A percentile compares a stretch with the other conserved stretches of the same genome.
phyloP scores from a whole-genome alignment of 1,140 invertebrate species.

The Macrobrachium nipponense region DNA sequence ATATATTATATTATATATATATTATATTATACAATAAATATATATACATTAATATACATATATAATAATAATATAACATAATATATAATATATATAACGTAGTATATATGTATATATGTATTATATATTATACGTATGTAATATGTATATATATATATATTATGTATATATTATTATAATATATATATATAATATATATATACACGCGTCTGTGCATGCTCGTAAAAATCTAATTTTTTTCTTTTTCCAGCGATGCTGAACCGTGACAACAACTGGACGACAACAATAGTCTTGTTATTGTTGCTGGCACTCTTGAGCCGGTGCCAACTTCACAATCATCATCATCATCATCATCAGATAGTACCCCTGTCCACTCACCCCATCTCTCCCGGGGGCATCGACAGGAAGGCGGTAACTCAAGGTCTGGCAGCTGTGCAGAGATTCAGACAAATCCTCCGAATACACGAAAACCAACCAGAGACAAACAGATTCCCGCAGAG shows the following conservation, averaged over 20 bases:
- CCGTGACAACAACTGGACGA: too few species aligned
- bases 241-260: neutral
- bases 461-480: conserved; percentile 2
- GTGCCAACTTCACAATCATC: neutral
- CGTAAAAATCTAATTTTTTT: neutral
- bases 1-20: conserved; percentile 14
- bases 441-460: conserved; percentile 22
- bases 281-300: neutral
- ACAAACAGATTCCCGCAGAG: too few species aligned
- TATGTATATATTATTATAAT: conserved; percentile 16
- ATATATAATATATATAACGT: conserved; percentile 12
- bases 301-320: neutral
- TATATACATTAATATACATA: neutral
- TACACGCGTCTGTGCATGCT: neutral
- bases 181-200: neutral
- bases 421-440: conserved; percentile 15
- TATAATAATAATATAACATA: too few species aligned
- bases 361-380: neutral
- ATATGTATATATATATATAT: neutral
- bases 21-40: conserved; percentile 1
- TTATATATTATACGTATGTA: too few species aligned
- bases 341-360: neutral
- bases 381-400: too few species aligned
- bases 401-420: neutral
- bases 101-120: conserved; percentile 6